Conservation (phyloP, 2,113 vertebrate species). For the Cyanoramphus novaezelandiae region DNA sequence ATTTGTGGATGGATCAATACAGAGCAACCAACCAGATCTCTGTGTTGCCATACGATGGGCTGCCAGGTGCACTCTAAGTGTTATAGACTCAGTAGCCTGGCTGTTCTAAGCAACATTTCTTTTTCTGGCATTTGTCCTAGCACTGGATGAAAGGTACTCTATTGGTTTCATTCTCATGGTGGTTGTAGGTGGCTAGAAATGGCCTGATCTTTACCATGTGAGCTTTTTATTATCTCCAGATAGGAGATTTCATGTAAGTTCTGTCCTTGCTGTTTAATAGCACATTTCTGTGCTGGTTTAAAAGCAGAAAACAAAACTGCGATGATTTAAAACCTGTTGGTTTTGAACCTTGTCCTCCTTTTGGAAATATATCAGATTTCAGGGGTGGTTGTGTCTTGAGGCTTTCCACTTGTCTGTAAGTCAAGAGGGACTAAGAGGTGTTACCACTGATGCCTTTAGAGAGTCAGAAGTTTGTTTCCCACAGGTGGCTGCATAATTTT, state of each 20-base stretch:
- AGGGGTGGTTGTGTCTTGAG: too few relatives aligned
- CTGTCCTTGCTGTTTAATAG: background rate
- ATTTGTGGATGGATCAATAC: accelerated
- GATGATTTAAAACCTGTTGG: background rate
- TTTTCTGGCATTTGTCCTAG: accelerated
- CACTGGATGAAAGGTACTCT: background rate
- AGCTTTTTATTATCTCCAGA: background rate
- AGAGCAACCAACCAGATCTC: background rate
- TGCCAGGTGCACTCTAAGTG: background rate
- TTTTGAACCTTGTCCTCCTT: background rate
- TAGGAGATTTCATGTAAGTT: background rate
- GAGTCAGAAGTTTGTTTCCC: background rate
- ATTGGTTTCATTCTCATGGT: accelerated
- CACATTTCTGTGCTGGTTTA: background rate
- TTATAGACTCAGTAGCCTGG: accelerated
- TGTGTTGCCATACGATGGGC: background rate
- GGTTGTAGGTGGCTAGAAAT: background rate
- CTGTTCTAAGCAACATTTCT: accelerated
- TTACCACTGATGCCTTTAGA: background rate
- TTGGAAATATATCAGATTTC: accelerated
- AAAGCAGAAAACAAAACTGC: background rate
- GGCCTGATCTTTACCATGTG: background rate
- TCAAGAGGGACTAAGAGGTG: background rate
- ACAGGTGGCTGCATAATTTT: background rate
- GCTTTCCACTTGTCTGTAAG: background rate